phyloP scores from a whole-genome alignment of 1,140 invertebrate genomes.

The Brachionus calyciflorus region DNA sequence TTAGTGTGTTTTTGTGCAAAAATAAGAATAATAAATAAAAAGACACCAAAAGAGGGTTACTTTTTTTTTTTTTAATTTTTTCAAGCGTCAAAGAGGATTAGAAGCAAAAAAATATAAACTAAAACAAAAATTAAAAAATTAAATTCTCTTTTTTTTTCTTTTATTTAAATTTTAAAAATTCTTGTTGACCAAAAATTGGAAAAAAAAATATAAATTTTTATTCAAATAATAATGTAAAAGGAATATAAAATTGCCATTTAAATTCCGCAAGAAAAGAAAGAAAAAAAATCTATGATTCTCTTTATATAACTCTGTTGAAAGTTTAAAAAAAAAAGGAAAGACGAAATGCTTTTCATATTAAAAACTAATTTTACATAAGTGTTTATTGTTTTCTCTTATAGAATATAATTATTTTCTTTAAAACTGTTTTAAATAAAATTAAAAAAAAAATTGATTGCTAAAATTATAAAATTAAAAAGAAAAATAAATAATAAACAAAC shows the following conservation, averaged over 20 bases:
- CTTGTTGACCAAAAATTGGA: background rate
- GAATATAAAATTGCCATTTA: slow-evolving; percentile 27
- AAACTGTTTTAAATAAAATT: too few species aligned
- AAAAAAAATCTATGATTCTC: slow-evolving; percentile 30
- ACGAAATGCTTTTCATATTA: too few species aligned
- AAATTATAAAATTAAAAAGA: too few species aligned
- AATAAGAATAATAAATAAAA: too few species aligned
- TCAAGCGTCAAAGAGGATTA: background rate
- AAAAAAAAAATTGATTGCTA: too few species aligned
- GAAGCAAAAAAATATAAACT: background rate
- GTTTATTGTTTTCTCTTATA: too few species aligned
- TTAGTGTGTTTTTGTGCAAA: too few species aligned
- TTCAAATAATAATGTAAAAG: too few species aligned
- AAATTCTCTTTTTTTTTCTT: slow-evolving; percentile 27
- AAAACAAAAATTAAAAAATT: too few species aligned
- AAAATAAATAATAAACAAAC: too few species aligned
- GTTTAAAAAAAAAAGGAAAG: background rate
- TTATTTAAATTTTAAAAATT: slow-evolving; percentile 18
- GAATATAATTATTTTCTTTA: too few species aligned
- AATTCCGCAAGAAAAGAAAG: background rate
- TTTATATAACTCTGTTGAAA: background rate
- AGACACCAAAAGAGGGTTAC: background rate
- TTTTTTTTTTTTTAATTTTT: background rate
- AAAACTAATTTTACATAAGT: too few species aligned
- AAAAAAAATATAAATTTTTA: background rate